phyloP scores from a whole-genome alignment of 1,140 invertebrate species.

The Brachionus manjavacas region DNA sequence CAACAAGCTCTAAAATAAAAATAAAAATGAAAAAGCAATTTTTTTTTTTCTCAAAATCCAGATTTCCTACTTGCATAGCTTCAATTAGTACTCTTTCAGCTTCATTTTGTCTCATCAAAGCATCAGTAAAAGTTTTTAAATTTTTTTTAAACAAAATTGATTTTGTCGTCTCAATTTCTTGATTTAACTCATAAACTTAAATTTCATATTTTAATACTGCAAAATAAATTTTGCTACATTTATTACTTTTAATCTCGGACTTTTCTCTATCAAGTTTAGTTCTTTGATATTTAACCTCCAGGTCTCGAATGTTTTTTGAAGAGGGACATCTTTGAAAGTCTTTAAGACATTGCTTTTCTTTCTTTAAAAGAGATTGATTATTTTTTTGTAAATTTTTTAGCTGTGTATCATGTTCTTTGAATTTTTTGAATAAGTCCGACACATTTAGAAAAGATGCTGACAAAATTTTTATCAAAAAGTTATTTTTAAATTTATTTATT shows the following conservation, averaged over 20 bases:
- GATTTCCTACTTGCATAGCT: not conserved
- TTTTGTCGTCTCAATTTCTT: conserved; percentile 5
- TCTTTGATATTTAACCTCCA: conserved; percentile 5
- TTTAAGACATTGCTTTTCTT: not conserved
- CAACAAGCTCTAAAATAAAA: not conserved
- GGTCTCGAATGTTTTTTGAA: conserved; percentile 10
- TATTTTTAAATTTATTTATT: not conserved
- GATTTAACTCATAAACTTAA: conserved; percentile 13
- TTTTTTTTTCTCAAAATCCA: not conserved
- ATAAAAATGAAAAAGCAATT: not conserved
- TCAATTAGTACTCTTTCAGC: conserved; percentile 22
- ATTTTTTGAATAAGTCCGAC: conserved; percentile 7
- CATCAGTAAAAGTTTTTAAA: not conserved
- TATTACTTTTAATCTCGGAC: conserved; percentile 22
- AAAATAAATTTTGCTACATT: not conserved
- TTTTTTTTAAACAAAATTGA: conserved; percentile 35
- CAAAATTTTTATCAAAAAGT: not conserved
- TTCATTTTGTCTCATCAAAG: conserved; percentile 26
- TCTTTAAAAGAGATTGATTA: not conserved
- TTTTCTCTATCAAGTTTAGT: conserved; percentile 17
- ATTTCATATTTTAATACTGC: not conserved
- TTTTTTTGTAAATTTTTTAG: not conserved
- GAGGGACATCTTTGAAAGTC: conserved; percentile 26
- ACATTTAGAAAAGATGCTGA: conserved; percentile 9
- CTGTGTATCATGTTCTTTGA: conserved; percentile 34